Evolutionary conservation across 2,113 vertebrate genomes (phyloP), one percentile per base, ranked within the genome.

Genomic region (Indicator maculatus): DNA sequence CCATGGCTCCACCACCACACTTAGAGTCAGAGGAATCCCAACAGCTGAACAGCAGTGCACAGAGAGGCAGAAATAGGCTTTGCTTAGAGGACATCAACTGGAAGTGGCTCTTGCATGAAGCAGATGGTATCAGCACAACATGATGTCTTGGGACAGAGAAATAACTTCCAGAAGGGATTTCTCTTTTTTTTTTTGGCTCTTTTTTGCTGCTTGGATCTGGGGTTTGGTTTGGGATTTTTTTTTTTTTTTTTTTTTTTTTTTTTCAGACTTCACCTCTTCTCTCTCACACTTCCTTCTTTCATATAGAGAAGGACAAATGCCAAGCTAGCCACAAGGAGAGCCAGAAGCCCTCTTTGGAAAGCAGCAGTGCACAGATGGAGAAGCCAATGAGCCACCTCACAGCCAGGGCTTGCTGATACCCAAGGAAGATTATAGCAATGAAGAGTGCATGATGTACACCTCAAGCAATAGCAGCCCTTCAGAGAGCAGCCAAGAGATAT

Each of bases 351-450:
- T 70, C 45, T 70, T 65, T 94, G 92, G 88, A 95, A 89, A 91
- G 78, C 75, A 89, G 44, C 27, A 93, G 77, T 8, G 28, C 59
- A 50, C 90, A 96, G 92, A 94, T 85, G 85, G 90, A 38, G n/a
- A 93, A 89, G 63, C 55, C 89, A 91, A 63, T 23, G 89, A 89
- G 78, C 71, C 85, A 85, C 75, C 41, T 93, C 92, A 73, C 88
- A 91, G 88, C 6, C 36, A 67, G 56, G 56, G 36, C 31, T 69
- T 73, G 18, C 63, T 45, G 16, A 58, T 66, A 65, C 6, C 55
- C 63, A 52, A 75, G 47, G 47, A 87, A 79, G 47, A 78, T 1
- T n/a, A 20, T 5, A 65, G 63, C 55, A 88, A 39, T 9, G n/a
- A 88, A 70, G 0, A 0, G 16, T 65, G 16, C 31, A 47, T 24